Evolutionary conservation across 2,888 invertebrate genomes (phyloP).

Genomic region (Drosophila diplacantha): DNA sequence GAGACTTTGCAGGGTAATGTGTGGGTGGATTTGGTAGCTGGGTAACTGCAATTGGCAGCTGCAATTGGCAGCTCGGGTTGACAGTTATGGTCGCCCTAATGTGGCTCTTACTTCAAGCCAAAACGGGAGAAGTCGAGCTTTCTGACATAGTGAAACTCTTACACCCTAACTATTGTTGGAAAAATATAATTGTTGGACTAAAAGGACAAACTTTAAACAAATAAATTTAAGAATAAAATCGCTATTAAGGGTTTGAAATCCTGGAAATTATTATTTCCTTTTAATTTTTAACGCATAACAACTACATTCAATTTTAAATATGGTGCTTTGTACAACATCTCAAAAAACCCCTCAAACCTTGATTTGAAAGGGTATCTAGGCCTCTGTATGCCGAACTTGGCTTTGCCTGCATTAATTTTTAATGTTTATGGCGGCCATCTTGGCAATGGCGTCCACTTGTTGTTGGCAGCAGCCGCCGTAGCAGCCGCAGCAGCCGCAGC

Average conservation of each 20-base stretch:
- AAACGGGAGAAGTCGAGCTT: background rate
- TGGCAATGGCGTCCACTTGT: conserved; percentile 71
- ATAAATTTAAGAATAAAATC: no score
- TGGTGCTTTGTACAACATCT: no score
- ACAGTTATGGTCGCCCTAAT: conserved; percentile 31
- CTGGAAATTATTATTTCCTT: background rate
- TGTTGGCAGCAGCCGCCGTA: conserved; percentile 53
- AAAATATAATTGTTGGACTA: no score
- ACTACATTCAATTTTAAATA: no score
- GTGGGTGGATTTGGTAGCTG: no score
- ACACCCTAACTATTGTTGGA: conserved; percentile 2
- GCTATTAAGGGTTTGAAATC: background rate
- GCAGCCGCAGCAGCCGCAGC: conserved; percentile 34
- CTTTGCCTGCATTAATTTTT: conserved; percentile 57
- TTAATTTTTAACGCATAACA: background rate
- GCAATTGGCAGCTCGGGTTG: conserved; percentile 26
- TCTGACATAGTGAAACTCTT: no score
- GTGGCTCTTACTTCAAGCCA: background rate
- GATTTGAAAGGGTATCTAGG: conserved; percentile 12
- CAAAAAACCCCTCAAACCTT: no score
- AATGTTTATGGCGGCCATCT: conserved; percentile 71
- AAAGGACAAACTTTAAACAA: no score
- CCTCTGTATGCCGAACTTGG: conserved; percentile 5
- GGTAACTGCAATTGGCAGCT: no score
- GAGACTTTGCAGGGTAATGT: no score